Percentiles rank a stretch among this genome's conserved stretches.
Evolutionary conservation across 2,888 invertebrate species (phyloP).

Genomic region (Biston stratarius): DNA sequence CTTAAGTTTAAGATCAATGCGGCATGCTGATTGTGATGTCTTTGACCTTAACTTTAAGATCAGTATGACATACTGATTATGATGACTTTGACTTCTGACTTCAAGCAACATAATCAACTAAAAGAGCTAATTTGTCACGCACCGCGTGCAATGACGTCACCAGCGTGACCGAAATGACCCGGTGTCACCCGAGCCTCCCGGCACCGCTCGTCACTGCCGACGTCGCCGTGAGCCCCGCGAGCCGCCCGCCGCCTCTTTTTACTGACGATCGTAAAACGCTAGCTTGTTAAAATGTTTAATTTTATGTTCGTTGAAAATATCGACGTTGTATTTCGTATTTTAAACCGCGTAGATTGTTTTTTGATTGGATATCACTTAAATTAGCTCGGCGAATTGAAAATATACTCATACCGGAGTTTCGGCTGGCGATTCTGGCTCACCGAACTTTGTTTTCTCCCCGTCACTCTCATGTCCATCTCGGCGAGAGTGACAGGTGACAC

Average conservation of each 20-base stretch:
- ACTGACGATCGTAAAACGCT: conserved; percentile 52
- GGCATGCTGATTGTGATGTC: too few relatives aligned
- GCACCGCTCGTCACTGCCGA: conserved; percentile 29
- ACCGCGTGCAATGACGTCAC: conserved; percentile 34
- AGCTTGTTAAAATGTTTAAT: conserved; percentile 58
- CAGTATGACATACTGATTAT: too few relatives aligned
- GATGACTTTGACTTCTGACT: too few relatives aligned
- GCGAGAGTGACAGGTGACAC: too few relatives aligned
- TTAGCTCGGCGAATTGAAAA: not conserved
- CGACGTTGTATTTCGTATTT: conserved; percentile 41
- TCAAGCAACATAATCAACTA: not conserved
- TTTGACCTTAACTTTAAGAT: too few relatives aligned
- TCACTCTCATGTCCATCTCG: not conserved
- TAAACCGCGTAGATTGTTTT: conserved; percentile 24
- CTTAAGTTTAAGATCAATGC: too few relatives aligned
- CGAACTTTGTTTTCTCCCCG: not conserved
- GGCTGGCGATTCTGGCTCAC: not conserved
- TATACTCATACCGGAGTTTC: not conserved
- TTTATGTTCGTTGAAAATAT: conserved; percentile 39
- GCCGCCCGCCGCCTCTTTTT: conserved; percentile 34
- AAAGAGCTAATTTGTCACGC: conserved; percentile 8
- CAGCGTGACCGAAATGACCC: conserved; percentile 30
- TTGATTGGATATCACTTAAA: conserved; percentile 3
- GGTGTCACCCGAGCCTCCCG: conserved; percentile 32
- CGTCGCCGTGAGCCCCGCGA: conserved; percentile 29